Evolutionary conservation across 2,797 vertebrate genomes (phyloP).

Genomic region (Phyllotis vaccarum): DNA sequence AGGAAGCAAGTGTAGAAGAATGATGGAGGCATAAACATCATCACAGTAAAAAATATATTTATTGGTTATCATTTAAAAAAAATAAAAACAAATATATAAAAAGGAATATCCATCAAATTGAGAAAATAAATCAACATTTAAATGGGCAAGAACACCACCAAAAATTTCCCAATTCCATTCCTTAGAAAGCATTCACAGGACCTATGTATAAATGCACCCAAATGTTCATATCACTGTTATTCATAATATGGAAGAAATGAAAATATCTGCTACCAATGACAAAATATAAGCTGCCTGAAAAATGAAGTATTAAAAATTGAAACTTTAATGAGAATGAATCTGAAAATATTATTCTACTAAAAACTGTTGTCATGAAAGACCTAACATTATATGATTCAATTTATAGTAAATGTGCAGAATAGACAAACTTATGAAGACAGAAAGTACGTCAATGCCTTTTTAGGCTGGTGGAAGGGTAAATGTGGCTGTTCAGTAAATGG

Average conservation of each 20-base stretch:
- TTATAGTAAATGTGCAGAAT: background rate
- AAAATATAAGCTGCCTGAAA: background rate
- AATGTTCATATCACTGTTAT: background rate
- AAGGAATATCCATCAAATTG: background rate
- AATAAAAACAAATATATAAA: background rate
- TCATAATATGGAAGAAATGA: background rate
- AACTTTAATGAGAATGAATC: background rate
- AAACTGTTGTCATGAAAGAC: background rate
- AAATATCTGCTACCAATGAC: background rate
- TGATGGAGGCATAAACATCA: background rate
- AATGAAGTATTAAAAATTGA: constrained; percentile 12
- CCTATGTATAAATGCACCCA: background rate
- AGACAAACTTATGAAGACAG: background rate
- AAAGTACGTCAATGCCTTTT: background rate
- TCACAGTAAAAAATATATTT: background rate
- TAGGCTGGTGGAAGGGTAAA: rapidly evolving
- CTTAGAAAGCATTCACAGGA: background rate
- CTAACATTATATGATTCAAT: background rate
- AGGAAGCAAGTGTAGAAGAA: background rate
- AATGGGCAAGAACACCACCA: background rate
- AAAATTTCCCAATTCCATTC: background rate
- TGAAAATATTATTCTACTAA: background rate
- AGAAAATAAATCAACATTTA: background rate
- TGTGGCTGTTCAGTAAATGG: background rate
- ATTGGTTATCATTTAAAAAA: background rate